A percentile compares a stretch with the other conserved stretches of the same genome.
These are phyloP conservation scores for Phrynosoma platyrhinos DNA, from an alignment of 2,113 vertebrate species.

Conservation along the genomic window DNA sequence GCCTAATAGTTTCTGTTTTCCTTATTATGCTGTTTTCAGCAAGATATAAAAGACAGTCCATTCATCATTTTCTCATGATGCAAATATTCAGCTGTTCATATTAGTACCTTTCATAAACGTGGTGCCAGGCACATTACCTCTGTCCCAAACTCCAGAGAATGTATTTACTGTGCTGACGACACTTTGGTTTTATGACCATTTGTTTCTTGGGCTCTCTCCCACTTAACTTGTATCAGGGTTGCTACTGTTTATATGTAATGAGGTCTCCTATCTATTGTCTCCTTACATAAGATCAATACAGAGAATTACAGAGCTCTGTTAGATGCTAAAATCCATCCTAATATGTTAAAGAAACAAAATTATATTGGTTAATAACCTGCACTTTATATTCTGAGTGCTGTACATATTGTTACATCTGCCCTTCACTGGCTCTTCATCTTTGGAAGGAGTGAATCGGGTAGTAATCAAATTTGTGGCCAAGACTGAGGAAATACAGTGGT, in stretches of 20 bases:
- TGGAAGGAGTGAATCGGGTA: neutral
- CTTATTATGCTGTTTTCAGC: neutral
- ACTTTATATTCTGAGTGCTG: neutral
- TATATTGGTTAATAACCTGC: neutral
- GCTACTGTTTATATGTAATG: neutral
- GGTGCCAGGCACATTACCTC: neutral
- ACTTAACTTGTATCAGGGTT: neutral
- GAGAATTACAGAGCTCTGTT: neutral
- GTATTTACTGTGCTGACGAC: neutral
- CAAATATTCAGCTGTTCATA: neutral
- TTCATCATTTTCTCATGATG: neutral
- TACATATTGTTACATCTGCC: neutral
- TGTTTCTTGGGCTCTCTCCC: slow-evolving; percentile 1
- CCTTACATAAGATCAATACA: neutral
- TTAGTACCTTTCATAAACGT: neutral
- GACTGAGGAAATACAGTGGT: neutral
- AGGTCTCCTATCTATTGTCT: neutral
- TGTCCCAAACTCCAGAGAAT: neutral
- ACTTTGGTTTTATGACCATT: neutral
- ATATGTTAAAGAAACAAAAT: neutral
- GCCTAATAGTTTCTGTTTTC: neutral
- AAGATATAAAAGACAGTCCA: neutral
- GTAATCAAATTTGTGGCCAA: neutral
- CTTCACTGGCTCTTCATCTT: neutral
- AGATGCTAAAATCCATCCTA: neutral